Percentiles rank a stretch among this genome's conserved stretches.
phyloP scores from a whole-genome alignment of 2,888 invertebrate species.

The Microctonus hyperodae region DNA sequence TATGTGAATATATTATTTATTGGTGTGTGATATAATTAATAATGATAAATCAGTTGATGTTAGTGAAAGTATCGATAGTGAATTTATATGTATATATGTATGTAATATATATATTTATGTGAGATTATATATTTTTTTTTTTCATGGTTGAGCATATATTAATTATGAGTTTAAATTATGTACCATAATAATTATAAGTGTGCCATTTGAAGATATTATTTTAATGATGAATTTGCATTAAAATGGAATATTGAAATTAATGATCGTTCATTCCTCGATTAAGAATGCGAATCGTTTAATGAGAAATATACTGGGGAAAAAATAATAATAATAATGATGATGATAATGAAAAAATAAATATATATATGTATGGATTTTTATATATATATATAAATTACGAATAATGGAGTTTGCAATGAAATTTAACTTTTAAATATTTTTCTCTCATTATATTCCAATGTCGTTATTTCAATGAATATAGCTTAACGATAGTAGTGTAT shows the following conservation, averaged over 20 bases:
- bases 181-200: neutral
- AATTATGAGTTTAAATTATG: neutral
- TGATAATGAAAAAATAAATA: slow-evolving; percentile 12
- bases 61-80: neutral
- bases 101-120: neutral
- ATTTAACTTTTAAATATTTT: slow-evolving; percentile 61
- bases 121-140: slow-evolving; percentile 38
- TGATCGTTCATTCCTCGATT: slow-evolving; percentile 58
- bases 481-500: neutral
- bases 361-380: slow-evolving; percentile 51
- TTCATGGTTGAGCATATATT: too few species aligned
- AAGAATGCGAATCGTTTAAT: slow-evolving; percentile 54
- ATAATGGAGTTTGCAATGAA: slow-evolving; percentile 58
- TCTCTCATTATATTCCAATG: slow-evolving; percentile 60
- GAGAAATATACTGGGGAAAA: neutral
- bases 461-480: slow-evolving; percentile 47
- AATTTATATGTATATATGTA: too few species aligned
- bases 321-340: neutral
- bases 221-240: slow-evolving; percentile 57
- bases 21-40: slow-evolving; percentile 4
- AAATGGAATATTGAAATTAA: slow-evolving; percentile 62
- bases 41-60: neutral
- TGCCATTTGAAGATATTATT: slow-evolving; percentile 15
- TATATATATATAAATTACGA: slow-evolving; percentile 53
- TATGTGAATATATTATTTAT: slow-evolving; percentile 12